Evolutionary conservation across 2,797 vertebrate species (phyloP).

Genomic region (Trichosurus vulpecula): DNA sequence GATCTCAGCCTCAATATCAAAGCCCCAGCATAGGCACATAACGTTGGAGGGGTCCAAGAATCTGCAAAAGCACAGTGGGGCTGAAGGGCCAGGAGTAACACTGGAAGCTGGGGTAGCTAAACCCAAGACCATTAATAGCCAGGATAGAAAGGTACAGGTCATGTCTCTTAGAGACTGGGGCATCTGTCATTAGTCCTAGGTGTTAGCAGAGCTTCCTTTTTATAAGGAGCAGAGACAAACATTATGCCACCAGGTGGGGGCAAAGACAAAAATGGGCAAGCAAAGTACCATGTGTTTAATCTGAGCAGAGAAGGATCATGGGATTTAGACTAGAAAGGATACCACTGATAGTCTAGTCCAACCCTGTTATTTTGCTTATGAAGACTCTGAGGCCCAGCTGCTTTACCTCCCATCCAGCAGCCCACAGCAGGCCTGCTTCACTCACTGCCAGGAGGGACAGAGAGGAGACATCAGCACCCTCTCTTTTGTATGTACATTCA

Average conservation of each 20-base stretch:
- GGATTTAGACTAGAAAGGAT: neutral
- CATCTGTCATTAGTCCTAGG: constrained; percentile 33
- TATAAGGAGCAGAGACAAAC: constrained; percentile 38
- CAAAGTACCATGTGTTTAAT: no score
- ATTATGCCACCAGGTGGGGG: constrained; percentile 44
- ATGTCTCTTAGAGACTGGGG: constrained; percentile 28
- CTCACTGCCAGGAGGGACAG: no score
- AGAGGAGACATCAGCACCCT: no score
- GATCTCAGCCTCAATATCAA: constrained; percentile 81
- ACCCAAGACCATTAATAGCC: constrained; percentile 65
- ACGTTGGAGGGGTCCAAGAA: constrained; percentile 81
- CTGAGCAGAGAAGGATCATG: no score
- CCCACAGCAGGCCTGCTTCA: no score
- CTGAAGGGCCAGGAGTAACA: neutral
- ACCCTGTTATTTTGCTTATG: no score
- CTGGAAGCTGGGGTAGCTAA: constrained; percentile 62
- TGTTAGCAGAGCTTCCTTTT: neutral
- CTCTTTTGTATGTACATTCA: no score
- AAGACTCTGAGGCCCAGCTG: no score
- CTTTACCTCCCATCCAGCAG: no score
- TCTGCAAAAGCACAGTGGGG: constrained; percentile 81
- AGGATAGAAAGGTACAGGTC: constrained; percentile 33
- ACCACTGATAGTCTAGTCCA: no score
- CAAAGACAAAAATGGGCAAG: neutral
- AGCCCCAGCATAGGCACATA: constrained; percentile 85